phyloP scores from a whole-genome alignment of 1,140 invertebrate genomes.

The Harlomillsia oculata region DNA sequence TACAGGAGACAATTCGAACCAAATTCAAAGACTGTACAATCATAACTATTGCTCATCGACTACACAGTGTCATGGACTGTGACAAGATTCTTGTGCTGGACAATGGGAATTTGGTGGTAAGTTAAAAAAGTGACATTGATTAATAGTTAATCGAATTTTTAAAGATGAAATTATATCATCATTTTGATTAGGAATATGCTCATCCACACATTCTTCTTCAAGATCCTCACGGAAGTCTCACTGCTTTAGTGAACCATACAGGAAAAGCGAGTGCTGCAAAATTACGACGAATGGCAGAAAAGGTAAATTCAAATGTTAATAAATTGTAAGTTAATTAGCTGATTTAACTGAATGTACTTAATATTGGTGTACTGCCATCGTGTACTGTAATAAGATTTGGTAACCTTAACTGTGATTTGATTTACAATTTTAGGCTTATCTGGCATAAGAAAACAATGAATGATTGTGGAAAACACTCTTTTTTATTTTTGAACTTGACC shows the following conservation, averaged over 20 bases:
- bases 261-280: slow-evolving; percentile 8
- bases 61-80: slow-evolving; percentile 31
- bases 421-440: too few relatives aligned
- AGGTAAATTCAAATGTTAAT: too few relatives aligned
- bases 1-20: slow-evolving; percentile 36
- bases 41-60: slow-evolving; percentile 28
- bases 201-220: slow-evolving; percentile 35
- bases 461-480: too few relatives aligned
- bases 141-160: slow-evolving; percentile 8
- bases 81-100: slow-evolving; percentile 24
- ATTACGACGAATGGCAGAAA: slow-evolving; percentile 15
- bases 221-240: slow-evolving; percentile 23
- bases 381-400: too few relatives aligned
- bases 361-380: too few relatives aligned
- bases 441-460: too few relatives aligned
- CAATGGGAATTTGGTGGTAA: slow-evolving; percentile 19
- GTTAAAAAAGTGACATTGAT: slow-evolving; percentile 36
- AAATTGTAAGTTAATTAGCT: too few relatives aligned
- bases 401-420: too few relatives aligned
- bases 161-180: not conserved
- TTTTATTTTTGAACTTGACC: too few relatives aligned
- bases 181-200: slow-evolving; percentile 30
- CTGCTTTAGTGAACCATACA: slow-evolving; percentile 21
- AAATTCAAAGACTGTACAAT: slow-evolving; percentile 24
- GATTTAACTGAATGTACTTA: too few relatives aligned